Base-by-base conservation (phyloP, 2,797 vertebrate species). In the Nyctibius grandis region DNA sequence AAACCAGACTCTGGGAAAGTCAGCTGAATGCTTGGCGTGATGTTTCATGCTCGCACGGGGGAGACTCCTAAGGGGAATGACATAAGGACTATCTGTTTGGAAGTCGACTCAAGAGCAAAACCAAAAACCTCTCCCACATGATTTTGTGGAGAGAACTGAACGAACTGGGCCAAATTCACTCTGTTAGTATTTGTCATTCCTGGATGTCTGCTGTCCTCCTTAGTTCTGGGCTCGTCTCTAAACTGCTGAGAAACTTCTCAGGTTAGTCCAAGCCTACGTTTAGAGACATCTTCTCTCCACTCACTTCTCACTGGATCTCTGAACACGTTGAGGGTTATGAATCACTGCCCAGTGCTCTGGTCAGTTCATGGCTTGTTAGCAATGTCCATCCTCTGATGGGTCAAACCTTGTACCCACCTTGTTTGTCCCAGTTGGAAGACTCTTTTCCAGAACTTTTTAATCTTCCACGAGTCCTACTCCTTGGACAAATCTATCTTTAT, bases 1-100 rank as follows among this genome's bases (percentile, higher is more conserved):
- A 89, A 88, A 64, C 3, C 23, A 84, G 54, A 59, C 67, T 59
- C 78, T 56, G 73, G 57, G 73, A 88, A 93, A 95, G 74, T 44
- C 85, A 80, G 74, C 40, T 64, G 63, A 82, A 59, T 2, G 4
- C 23, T 3, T 31, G 65, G 82, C 5, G 1, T 7, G 6, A 22
- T 0, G 4, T 18, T 59, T 68, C 81, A 77, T 5, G 4, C 70
- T 60, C 3, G 0, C 9, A 19, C 4, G 4, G 59, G 48, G 34
- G 16, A 69, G 31, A 50, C 54, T 33, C 72, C 9, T 4, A 26
- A 82, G 36, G 22, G 48, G 38, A 95, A 72, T 15, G n/a, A 83
- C 42, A 26, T 9, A 76, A 25, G 0, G 34, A 33, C 60, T 45
- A 12, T 36, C 26, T 1, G 0, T 25, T 19, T 83, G 47, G 61